Percentiles rank a stretch among this genome's conserved stretches.
These are phyloP conservation scores for Athripsodes cinereus DNA, from an alignment of 2,888 invertebrate species.

Conservation along the genomic window DNA sequence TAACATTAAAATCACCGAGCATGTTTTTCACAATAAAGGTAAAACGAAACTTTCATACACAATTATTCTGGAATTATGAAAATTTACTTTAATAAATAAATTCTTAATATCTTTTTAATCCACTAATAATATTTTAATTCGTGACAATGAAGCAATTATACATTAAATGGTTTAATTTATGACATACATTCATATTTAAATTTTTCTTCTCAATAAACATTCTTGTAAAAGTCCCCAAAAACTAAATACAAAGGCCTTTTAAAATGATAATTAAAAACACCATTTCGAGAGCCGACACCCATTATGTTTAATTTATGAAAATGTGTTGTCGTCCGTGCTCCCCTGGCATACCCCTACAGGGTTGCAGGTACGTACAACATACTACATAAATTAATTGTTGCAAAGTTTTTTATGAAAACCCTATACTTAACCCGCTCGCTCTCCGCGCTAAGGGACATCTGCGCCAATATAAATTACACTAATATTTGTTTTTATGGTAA, in stretches of 20 bases:
- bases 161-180: too few relatives aligned
- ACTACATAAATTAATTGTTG: neutral
- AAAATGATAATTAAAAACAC: neutral
- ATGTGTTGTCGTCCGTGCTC: neutral
- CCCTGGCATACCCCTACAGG: neutral
- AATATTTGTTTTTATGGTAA: slow-evolving; percentile 1
- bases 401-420: neutral
- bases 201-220: neutral
- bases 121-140: too few relatives aligned
- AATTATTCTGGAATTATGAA: too few relatives aligned
- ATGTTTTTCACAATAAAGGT: too few relatives aligned
- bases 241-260: neutral
- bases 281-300: slow-evolving; percentile 1
- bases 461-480: slow-evolving; percentile 1
- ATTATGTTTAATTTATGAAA: neutral
- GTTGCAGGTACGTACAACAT: neutral
- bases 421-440: neutral
- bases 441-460: neutral
- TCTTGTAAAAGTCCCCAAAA: neutral
- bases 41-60: too few relatives aligned
- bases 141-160: too few relatives aligned
- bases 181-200: neutral
- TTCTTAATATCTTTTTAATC: too few relatives aligned
- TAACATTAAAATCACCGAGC: too few relatives aligned
- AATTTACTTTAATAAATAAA: too few relatives aligned